These are phyloP conservation scores for Zeugodacus cucurbitae DNA, from an alignment of 1,140 invertebrate species.

Conservation along the genomic window DNA sequence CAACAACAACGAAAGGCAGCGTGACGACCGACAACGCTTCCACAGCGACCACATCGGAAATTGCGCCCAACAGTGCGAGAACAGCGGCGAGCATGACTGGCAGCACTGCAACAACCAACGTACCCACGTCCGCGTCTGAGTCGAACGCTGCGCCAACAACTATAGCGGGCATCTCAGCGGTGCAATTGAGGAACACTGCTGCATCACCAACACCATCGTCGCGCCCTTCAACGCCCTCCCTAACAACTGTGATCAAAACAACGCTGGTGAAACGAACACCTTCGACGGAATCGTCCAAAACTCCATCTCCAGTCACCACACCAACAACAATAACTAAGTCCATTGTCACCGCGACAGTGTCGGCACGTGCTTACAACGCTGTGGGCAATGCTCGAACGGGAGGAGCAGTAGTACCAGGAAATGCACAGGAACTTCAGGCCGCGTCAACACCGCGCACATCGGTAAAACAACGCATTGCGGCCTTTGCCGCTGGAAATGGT, in stretches of 20 bases:
- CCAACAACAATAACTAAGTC: constrained; percentile 50
- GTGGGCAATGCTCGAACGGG: constrained; percentile 47
- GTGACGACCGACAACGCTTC: constrained; percentile 48
- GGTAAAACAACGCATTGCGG: constrained; percentile 63
- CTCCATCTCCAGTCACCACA: constrained; percentile 42
- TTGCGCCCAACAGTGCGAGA: neutral
- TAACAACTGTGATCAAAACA: constrained; percentile 66
- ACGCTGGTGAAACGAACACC: constrained; percentile 65
- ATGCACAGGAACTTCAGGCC: neutral
- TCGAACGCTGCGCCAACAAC: neutral
- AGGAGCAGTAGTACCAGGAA: neutral
- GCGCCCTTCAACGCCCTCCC: constrained; percentile 62
- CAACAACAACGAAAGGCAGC: constrained; percentile 47
- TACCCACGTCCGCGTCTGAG: constrained; percentile 42
- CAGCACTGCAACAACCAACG: constrained; percentile 45
- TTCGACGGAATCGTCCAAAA: constrained; percentile 59
- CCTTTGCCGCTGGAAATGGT: constrained; percentile 65
- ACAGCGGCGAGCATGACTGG: neutral
- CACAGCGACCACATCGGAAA: constrained; percentile 48
- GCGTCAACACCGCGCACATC: constrained; percentile 47
- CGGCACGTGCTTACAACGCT: constrained; percentile 49
- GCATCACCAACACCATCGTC: constrained; percentile 53
- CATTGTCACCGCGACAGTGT: constrained; percentile 46
- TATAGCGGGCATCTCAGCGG: neutral
- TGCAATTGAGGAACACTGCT: neutral